Conservation (phyloP, 2,113 vertebrate genomes). For the Crotalus viridis region DNA sequence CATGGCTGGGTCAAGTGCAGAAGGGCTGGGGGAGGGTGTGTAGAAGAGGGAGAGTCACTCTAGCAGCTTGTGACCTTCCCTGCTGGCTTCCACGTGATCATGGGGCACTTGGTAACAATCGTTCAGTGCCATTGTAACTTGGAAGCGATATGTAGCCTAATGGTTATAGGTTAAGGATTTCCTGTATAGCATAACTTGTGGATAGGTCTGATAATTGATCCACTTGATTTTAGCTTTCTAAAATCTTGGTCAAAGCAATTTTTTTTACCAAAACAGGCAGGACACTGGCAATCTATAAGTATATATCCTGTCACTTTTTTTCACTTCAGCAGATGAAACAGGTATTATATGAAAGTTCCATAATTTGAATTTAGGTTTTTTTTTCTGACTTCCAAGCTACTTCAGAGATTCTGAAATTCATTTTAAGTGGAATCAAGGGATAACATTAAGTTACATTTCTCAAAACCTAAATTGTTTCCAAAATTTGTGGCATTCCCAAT, state of each 20-base stretch:
- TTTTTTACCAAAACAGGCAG: neutral
- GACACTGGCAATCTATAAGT: too few relatives aligned
- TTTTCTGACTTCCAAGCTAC: neutral
- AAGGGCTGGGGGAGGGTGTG: neutral
- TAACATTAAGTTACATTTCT: neutral
- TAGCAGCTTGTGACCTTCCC: neutral
- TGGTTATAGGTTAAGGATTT: neutral
- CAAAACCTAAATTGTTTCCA: neutral
- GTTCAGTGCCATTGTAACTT: neutral
- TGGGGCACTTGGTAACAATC: neutral
- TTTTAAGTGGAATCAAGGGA: neutral
- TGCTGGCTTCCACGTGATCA: neutral
- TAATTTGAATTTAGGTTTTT: neutral
- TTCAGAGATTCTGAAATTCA: neutral
- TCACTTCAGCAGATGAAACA: neutral
- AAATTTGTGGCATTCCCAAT: neutral
- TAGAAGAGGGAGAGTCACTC: neutral
- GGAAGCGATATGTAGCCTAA: neutral
- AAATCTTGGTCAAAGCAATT: neutral
- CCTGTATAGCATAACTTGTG: neutral
- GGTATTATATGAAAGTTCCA: neutral
- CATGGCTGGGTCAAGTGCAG: neutral
- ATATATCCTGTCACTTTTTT: neutral
- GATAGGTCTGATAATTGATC: neutral
- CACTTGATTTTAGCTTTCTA: neutral